Percentiles rank a stretch among this genome's conserved stretches.
Evolutionary conservation across 1,140 invertebrate genomes (phyloP).

Genomic region (Trichonephila inaurata): DNA sequence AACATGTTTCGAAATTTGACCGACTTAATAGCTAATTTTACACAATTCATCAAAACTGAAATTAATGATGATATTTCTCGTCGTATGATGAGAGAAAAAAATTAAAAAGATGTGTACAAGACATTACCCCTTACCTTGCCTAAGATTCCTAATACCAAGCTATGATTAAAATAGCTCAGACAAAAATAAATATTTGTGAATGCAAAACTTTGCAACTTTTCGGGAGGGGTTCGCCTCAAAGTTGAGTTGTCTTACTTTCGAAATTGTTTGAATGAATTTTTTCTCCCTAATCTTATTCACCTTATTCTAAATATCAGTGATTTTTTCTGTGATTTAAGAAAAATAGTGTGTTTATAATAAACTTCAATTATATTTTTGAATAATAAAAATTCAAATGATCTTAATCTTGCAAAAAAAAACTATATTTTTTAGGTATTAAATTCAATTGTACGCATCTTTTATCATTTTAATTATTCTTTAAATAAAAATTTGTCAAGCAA

Average conservation of each 20-base stretch:
- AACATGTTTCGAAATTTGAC: slow-evolving; percentile 73
- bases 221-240: background rate
- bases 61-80: background rate
- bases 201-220: slow-evolving; percentile 61
- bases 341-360: too few relatives aligned
- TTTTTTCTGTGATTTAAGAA: too few relatives aligned
- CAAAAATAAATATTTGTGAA: slow-evolving; percentile 57
- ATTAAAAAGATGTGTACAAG: background rate
- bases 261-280: background rate
- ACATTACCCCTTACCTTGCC: slow-evolving; percentile 16
- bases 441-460: too few relatives aligned
- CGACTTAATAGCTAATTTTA: slow-evolving; percentile 43
- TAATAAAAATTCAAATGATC: too few relatives aligned
- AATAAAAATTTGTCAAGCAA: too few relatives aligned
- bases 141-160: background rate
- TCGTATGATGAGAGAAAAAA: background rate
- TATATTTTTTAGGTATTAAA: too few relatives aligned
- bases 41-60: background rate
- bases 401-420: too few relatives aligned
- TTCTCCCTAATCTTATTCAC: too few relatives aligned
- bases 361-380: too few relatives aligned
- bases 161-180: slow-evolving; percentile 44
- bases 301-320: too few relatives aligned
- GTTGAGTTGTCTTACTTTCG: slow-evolving; percentile 37
- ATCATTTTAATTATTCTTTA: too few relatives aligned